phyloP scores from a whole-genome alignment of 2,888 invertebrate genomes.

The Spisula subtruncata region DNA sequence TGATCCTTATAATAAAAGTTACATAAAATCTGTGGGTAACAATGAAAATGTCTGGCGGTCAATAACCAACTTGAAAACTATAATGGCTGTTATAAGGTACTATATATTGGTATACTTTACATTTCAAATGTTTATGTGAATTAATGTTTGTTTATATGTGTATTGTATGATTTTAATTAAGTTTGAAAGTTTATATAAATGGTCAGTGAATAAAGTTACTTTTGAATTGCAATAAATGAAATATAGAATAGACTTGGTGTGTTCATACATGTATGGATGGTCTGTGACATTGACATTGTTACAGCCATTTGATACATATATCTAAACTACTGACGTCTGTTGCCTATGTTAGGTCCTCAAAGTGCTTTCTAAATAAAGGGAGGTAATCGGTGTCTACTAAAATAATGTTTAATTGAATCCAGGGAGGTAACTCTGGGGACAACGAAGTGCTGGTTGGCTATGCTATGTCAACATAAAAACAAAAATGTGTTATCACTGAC shows the following conservation, averaged over 20 bases:
- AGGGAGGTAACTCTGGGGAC: too few species aligned
- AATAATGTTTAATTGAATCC: too few species aligned
- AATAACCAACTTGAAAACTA: background rate
- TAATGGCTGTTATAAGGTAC: background rate
- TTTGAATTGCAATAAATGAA: too few species aligned
- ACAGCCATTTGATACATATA: too few species aligned
- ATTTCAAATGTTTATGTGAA: background rate
- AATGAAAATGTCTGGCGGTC: background rate
- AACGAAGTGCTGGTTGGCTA: too few species aligned
- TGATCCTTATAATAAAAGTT: conserved; percentile 18
- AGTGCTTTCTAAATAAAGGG: too few species aligned
- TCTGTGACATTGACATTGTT: background rate
- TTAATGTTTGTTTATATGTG: background rate
- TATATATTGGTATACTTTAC: background rate
- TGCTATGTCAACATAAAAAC: too few species aligned
- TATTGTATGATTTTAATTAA: conserved; percentile 8
- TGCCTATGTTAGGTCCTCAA: too few species aligned
- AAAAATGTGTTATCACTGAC: too few species aligned
- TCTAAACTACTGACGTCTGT: too few species aligned
- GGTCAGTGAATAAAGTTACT: too few species aligned
- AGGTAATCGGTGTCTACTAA: too few species aligned
- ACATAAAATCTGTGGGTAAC: background rate
- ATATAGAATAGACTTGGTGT: background rate
- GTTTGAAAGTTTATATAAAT: background rate
- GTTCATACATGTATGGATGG: background rate